Evolutionary conservation across 2,113 vertebrate genomes (phyloP).

Genomic region (Corythornis vintsioides): DNA sequence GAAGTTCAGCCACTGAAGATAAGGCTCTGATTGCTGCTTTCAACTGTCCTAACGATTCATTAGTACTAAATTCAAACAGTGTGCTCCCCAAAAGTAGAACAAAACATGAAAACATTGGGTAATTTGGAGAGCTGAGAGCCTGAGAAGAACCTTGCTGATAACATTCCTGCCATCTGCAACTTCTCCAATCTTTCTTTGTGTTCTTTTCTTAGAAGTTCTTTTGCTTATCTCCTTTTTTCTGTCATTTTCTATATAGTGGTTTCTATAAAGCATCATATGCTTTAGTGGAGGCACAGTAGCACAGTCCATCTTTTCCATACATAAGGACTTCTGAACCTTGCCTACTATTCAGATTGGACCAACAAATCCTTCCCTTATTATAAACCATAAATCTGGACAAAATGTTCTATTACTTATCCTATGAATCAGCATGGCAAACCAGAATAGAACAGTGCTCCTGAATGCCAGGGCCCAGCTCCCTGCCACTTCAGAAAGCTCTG

Average conservation of each 20-base stretch:
- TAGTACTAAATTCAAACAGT: background rate
- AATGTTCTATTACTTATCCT: slow-evolving; percentile 27
- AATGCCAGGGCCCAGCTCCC: background rate
- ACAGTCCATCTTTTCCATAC: background rate
- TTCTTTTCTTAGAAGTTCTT: background rate
- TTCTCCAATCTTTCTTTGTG: accelerated
- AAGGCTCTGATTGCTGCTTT: background rate
- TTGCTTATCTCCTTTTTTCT: background rate
- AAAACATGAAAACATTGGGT: background rate
- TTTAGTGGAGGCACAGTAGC: background rate
- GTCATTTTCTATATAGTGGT: background rate
- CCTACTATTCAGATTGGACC: background rate
- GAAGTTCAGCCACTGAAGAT: background rate
- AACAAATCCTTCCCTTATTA: background rate
- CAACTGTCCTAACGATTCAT: accelerated
- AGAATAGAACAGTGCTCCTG: background rate
- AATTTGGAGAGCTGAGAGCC: background rate
- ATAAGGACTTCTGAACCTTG: background rate
- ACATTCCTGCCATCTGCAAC: background rate
- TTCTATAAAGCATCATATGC: background rate
- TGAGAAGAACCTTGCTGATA: background rate
- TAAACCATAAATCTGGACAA: background rate
- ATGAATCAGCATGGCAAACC: background rate
- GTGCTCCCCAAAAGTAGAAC: background rate
- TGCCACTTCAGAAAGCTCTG: background rate